phyloP scores from a whole-genome alignment of 2,888 invertebrate species.

The Aplocera efformata region DNA sequence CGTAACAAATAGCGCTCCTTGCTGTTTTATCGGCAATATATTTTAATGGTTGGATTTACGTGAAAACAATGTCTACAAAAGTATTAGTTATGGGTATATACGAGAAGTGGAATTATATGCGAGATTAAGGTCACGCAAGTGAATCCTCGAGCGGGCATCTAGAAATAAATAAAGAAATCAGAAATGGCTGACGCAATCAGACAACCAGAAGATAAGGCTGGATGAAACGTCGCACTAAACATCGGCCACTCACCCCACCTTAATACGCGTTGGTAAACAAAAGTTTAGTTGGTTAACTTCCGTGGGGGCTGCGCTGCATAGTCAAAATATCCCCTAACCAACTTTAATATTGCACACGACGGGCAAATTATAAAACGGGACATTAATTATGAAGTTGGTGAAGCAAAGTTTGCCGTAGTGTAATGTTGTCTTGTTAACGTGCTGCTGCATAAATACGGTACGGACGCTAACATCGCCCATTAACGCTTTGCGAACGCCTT shows the following conservation, averaged over 20 bases:
- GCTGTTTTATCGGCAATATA: too few relatives aligned
- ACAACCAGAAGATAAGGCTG: too few relatives aligned
- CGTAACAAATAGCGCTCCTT: too few relatives aligned
- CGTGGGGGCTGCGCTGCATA: constrained; percentile 33
- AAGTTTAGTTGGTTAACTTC: constrained; percentile 27
- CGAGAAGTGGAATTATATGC: too few relatives aligned
- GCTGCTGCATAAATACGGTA: constrained; percentile 55
- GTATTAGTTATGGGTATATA: too few relatives aligned
- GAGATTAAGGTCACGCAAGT: too few relatives aligned
- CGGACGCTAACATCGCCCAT: constrained; percentile 45
- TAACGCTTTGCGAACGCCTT: constrained; percentile 44
- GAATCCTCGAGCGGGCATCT: too few relatives aligned
- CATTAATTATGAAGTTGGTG: constrained; percentile 64
- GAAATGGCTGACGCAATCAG: too few relatives aligned
- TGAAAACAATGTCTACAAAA: too few relatives aligned
- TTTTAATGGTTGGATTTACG: too few relatives aligned
- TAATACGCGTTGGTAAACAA: constrained; percentile 29
- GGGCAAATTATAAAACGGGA: constrained; percentile 57
- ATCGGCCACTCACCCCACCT: constrained; percentile 1
- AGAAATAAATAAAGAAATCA: too few relatives aligned
- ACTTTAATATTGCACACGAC: constrained; percentile 51
- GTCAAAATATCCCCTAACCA: constrained; percentile 47
- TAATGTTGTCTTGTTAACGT: constrained; percentile 61
- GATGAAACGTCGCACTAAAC: too few relatives aligned
- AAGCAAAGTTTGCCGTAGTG: constrained; percentile 53